These are phyloP conservation scores for Amphiprion clarkii DNA, from an alignment of 2,797 vertebrate species.

Conservation along the genomic window DNA sequence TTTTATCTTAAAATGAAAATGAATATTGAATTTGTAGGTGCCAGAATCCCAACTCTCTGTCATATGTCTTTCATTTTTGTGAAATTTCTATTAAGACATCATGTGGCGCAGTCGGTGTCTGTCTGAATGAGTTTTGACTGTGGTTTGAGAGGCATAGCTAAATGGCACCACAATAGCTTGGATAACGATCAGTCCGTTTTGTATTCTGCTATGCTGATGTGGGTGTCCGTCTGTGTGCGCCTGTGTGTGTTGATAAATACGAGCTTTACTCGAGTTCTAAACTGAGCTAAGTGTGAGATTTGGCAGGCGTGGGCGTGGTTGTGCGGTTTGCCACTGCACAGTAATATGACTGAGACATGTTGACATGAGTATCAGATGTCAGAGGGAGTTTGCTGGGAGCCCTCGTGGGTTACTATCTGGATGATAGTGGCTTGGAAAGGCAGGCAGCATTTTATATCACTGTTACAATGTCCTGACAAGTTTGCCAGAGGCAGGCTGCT, in stretches of 20 bases:
- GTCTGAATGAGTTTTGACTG: constrained; percentile 58
- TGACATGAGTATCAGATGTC: constrained; percentile 77
- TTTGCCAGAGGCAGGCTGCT: constrained; percentile 45
- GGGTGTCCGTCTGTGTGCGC: constrained; percentile 33
- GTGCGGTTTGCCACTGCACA: constrained; percentile 67
- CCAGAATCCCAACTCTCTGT: constrained; percentile 9
- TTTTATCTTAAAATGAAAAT: constrained; percentile 29
- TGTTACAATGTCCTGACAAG: constrained; percentile 52
- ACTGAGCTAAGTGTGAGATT: constrained; percentile 71
- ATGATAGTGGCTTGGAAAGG: constrained; percentile 62
- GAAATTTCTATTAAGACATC: constrained; percentile 38
- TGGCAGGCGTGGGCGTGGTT: constrained; percentile 58
- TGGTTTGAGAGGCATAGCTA: constrained; percentile 55
- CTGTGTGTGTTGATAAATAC: constrained; percentile 56
- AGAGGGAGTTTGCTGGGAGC: constrained; percentile 54
- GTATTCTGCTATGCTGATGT: constrained; percentile 19
- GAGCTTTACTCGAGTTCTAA: constrained; percentile 38
- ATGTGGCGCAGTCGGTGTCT: constrained; percentile 16
- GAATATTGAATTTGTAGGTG: constrained; percentile 13
- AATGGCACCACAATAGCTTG: constrained; percentile 56
- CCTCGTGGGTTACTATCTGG: constrained; percentile 54
- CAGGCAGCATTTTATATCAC: constrained; percentile 34
- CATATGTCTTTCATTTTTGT: constrained; percentile 36
- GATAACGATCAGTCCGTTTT: constrained; percentile 52
- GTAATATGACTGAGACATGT: constrained; percentile 68